Percentiles rank a stretch among this genome's conserved stretches.
Evolutionary conservation across 2,113 vertebrate species (phyloP).

Genomic region (Spheniscus mendiculus): DNA sequence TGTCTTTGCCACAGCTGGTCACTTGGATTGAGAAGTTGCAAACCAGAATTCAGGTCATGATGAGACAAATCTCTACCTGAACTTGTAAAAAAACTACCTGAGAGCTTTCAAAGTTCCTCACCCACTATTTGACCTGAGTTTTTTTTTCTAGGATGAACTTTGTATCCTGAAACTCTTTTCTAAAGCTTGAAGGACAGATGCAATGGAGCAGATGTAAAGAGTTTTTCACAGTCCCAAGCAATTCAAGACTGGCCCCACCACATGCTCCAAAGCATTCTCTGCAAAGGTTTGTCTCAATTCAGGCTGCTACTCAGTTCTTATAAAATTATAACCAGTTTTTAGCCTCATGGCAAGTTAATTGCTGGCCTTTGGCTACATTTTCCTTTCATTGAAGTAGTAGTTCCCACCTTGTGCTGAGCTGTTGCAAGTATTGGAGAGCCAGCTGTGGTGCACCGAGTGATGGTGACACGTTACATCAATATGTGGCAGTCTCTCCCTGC

Average conservation of each 20-base stretch:
- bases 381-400: neutral
- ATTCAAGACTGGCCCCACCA: neutral
- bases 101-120: neutral
- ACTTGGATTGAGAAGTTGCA: neutral
- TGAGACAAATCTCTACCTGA: neutral
- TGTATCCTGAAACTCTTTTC: neutral
- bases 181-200: neutral
- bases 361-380: neutral
- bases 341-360: neutral
- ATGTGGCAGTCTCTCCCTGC: neutral
- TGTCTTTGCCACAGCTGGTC: neutral
- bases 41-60: neutral
- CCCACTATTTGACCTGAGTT: neutral
- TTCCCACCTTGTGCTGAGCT: neutral
- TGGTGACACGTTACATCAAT: neutral
- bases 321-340: neutral
- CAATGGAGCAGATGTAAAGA: neutral
- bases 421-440: neutral
- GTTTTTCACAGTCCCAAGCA: neutral
- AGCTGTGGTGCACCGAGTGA: neutral
- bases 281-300: neutral
- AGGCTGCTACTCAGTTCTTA: neutral
- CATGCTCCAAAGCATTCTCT: neutral
- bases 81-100: neutral
- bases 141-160: neutral